phyloP scores from a whole-genome alignment of 2,797 vertebrate genomes.

The Silurus aristotelis region DNA sequence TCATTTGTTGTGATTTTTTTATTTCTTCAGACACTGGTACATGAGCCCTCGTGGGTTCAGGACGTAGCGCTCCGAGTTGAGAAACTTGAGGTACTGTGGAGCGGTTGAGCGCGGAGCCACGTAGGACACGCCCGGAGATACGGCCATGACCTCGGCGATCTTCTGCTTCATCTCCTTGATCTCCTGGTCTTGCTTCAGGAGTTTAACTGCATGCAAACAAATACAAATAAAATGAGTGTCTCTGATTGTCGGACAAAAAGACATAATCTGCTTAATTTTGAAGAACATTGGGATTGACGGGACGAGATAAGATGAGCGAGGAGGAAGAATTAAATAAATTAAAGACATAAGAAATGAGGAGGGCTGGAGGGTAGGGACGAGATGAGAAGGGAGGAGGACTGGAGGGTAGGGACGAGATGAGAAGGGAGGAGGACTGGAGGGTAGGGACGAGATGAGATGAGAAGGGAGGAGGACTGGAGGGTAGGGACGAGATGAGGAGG shows the following conservation, averaged over 20 bases:
- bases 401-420: no score
- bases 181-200: conserved; percentile 79
- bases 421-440: no score
- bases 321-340: no score
- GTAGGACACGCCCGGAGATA: conserved; percentile 77
- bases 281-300: background rate
- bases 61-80: conserved; percentile 79
- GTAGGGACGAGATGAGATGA: no score
- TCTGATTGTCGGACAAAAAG: background rate
- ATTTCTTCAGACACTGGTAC: conserved; percentile 85
- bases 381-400: no score
- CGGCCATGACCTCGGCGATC: conserved; percentile 83
- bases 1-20: conserved; percentile 13
- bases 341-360: no score
- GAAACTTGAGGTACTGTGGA: conserved; percentile 81
- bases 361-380: no score
- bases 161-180: conserved; percentile 82
- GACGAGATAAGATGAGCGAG: no score
- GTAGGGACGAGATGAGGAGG: no score
- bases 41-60: conserved; percentile 78
- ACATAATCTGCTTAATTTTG: background rate
- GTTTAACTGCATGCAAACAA: conserved; percentile 68
- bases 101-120: conserved; percentile 70
- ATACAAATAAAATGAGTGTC: background rate
- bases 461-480: no score